Evolutionary conservation across 2,888 invertebrate species (phyloP), one percentile per base, ranked within the genome.

Genomic region (Holacanthella duospinosa): DNA sequence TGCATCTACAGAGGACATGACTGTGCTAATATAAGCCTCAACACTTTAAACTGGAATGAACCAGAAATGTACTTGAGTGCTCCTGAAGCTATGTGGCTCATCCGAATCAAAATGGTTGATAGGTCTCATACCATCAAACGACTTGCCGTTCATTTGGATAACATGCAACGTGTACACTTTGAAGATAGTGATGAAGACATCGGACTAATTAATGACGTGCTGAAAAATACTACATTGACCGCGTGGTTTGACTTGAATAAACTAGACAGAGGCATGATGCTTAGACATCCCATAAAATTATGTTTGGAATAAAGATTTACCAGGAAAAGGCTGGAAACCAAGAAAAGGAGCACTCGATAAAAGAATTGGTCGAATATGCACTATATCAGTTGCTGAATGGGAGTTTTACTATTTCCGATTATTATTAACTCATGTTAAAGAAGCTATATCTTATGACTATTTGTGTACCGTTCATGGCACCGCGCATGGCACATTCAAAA

Each of bases 221-320:
- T 4, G 4, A 21, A 21, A 9, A 48, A 9, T 9, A 77, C 78
- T 67, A 54, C 74, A 0, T 68, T 77, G 12, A 64, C 67, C 6
- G 55, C 74, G 43, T 64, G 78, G 21, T 72, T 75, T 9, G 74
- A 78, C 21, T 76, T 78, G 71, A 67, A 77, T 25, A 75, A 75
- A 2, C 62, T 68, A 43, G 61, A 68, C 26, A 55, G 19, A 6
- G 3, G 66, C 75, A 1, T 28, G 25, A n/a, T 71, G 67, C 0
- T 6, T 63, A 19, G 70, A 73, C 59, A 71, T 71, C 1, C 73
- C 70, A n/a, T 60, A 66, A 27, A 55, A 68, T 54, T 69, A 60
- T n/a, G 43, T 29, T 3, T 29, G 36, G 36, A 16, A 36, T 36
- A 36, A 36, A 16, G 36, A 36, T 29, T 4, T 19, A 43, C 9